Conservation (phyloP, 2,888 invertebrate genomes). For the Lucinisca nassula region DNA sequence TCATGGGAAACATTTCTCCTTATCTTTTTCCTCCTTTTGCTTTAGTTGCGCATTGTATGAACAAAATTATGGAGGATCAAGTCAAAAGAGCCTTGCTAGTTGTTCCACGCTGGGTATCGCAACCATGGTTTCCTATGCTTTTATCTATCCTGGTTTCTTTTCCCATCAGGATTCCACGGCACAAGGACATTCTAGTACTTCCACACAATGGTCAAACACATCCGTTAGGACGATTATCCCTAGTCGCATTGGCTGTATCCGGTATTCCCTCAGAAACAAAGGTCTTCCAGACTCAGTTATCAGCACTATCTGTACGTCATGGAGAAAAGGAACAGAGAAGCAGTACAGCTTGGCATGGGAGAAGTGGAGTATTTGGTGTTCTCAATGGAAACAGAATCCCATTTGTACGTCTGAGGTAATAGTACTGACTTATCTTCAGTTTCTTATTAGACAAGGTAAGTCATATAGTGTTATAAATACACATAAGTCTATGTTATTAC, state of each 20-base stretch:
- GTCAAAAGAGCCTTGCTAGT: slow-evolving; percentile 45
- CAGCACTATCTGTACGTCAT: slow-evolving; percentile 12
- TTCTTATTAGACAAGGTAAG: not conserved
- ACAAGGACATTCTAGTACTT: slow-evolving; percentile 39
- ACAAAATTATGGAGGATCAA: slow-evolving; percentile 30
- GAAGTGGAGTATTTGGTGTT: slow-evolving; percentile 53
- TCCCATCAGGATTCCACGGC: slow-evolving; percentile 50
- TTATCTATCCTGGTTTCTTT: slow-evolving; percentile 35
- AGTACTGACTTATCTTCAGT: slow-evolving; percentile 28
- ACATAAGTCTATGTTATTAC: slow-evolving; percentile 37
- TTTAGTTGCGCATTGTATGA: slow-evolving; percentile 23
- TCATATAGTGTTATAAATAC: not conserved
- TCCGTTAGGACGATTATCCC: slow-evolving; percentile 25
- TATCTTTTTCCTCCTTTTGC: slow-evolving; percentile 60
- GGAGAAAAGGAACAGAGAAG: slow-evolving; percentile 43
- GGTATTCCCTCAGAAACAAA: slow-evolving; percentile 35
- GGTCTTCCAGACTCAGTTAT: slow-evolving; percentile 48
- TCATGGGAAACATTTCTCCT: slow-evolving; percentile 47
- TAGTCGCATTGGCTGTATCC: slow-evolving; percentile 46
- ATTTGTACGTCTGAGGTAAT: slow-evolving; percentile 33
- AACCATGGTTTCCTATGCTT: slow-evolving; percentile 57
- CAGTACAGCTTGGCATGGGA: slow-evolving; percentile 47
- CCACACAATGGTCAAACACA: slow-evolving; percentile 40
- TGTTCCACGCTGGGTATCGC: slow-evolving; percentile 50
- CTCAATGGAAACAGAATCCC: slow-evolving; percentile 38